Evolutionary conservation across 2,888 invertebrate genomes (phyloP).

Genomic region (Cordilura impudica): DNA sequence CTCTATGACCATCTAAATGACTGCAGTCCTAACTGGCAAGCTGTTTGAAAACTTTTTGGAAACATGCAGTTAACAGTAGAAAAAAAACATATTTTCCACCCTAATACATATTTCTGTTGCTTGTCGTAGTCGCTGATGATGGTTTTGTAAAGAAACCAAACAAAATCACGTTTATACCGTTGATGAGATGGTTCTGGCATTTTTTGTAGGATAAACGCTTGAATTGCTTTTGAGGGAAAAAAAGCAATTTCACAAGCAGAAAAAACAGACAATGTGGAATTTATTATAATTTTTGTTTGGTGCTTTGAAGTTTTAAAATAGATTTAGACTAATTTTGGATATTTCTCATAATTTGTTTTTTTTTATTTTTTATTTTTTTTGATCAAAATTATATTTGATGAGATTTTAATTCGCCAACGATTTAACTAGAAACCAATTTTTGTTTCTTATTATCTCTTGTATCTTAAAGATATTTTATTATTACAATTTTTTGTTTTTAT

Average conservation of each 20-base stretch:
- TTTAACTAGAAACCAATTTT: no score
- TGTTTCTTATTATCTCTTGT: not conserved
- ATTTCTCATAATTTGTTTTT: conserved; percentile 10
- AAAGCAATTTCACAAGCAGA: not conserved
- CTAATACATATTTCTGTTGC: not conserved
- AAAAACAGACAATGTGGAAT: conserved; percentile 35
- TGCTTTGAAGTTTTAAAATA: conserved; percentile 13
- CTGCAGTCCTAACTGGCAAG: no score
- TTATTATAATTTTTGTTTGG: conserved; percentile 32
- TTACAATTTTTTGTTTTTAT: not conserved
- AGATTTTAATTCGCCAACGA: conserved; percentile 27
- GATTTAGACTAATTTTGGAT: conserved; percentile 25
- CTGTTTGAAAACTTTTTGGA: no score
- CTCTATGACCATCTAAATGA: no score
- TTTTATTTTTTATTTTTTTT: no score
- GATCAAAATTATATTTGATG: conserved; percentile 33
- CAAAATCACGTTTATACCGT: conserved; percentile 67
- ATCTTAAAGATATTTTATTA: conserved; percentile 26
- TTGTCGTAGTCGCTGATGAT: not conserved
- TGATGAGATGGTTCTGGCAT: conserved; percentile 59
- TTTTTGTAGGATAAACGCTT: conserved; percentile 55
- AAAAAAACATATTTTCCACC: not conserved
- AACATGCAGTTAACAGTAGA: no score
- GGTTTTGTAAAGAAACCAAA: conserved; percentile 55
- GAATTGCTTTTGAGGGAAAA: conserved; percentile 47